These are phyloP conservation scores for Heliocidaris erythrogramma DNA, from an alignment of 35 echinoderm and acorn worm genomes.

Conservation along the genomic window DNA sequence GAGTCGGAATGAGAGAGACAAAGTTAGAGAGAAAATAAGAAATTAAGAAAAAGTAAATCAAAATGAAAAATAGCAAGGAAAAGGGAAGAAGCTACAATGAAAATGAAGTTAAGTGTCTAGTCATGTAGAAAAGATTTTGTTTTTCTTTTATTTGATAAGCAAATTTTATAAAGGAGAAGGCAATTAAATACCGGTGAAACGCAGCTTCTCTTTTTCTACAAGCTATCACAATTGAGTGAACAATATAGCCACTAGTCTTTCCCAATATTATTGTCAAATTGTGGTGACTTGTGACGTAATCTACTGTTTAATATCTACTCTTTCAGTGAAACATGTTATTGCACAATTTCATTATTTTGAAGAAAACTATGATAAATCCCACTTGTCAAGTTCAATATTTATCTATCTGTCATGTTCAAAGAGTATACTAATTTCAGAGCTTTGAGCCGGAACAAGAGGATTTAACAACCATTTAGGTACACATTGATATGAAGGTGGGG, in stretches of 20 bases:
- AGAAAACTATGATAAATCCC: not conserved
- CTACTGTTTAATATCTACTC: not conserved
- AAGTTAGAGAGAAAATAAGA: too few relatives aligned
- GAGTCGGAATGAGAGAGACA: too few relatives aligned
- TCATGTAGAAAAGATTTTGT: too few relatives aligned
- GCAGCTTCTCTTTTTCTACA: not conserved
- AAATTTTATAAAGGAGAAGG: not conserved
- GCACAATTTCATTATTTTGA: not conserved
- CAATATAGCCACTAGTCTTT: too few relatives aligned
- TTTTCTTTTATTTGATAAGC: not conserved
- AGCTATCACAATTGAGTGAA: not conserved
- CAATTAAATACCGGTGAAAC: not conserved
- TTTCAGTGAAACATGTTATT: not conserved
- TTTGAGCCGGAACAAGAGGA: not conserved
- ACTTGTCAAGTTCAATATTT: not conserved
- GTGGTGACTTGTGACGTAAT: not conserved
- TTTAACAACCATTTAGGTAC: not conserved
- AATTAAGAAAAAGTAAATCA: too few relatives aligned
- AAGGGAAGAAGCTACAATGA: too few relatives aligned
- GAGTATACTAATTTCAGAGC: not conserved
- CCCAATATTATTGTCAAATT: too few relatives aligned
- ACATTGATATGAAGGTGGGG: too few relatives aligned
- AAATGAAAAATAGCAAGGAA: too few relatives aligned
- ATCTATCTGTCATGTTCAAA: not conserved
- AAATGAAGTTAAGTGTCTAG: too few relatives aligned